Base-by-base conservation (phyloP, 2,797 vertebrate species). In the Bryconaethiops microstoma region DNA sequence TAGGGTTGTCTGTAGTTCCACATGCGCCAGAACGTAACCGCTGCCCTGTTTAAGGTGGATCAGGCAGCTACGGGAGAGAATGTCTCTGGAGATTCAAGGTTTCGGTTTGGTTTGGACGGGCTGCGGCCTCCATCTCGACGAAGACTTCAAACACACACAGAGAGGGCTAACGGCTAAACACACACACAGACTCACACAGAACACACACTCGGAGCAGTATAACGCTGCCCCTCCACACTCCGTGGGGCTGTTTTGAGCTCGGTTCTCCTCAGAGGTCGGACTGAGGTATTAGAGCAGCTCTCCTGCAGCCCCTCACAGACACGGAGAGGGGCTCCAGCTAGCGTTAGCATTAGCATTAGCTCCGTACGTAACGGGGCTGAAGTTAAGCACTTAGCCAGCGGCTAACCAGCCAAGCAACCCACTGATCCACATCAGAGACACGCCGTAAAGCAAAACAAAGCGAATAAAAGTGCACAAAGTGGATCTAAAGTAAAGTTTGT, bases 321-420 rank as follows among this genome's bases (percentile, higher is more conserved):
- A 48, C 45, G 45, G 12, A 48, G 7, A 48, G 35, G 35, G 35
- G 45, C 12, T 48, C 45, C 45, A 48, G 7, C 2, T 48, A 35
- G 9, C 29, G 48, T 65, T 65, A 77, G 62, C 63, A 17, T 54
- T 65, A 77, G 62, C 63, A 17, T 54, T 68, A 77, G 76, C 68
- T 7, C 39, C 25, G n/a, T 10, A 19, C 19, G 35, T 77, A 69
- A 42, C 64, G 63, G 39, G 16, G 52, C 64, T 59, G 42, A 70
- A 70, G 19, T n/a, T n/a, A 48, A 55, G 9, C 29, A 7, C 40
- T 35, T 50, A 63, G 63, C 63, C 29, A 72, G 35, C 50, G 54
- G 64, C 64, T 77, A 68, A 68, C 65, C 8, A 1, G 45, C 45
- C 12, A 48, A 48, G 12, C 45, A 48, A 35, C 35, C 35, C 35